Evolutionary conservation across 1,140 invertebrate genomes (phyloP), one percentile per base, ranked within the genome.

Genomic region (Phocides pigmalion): DNA sequence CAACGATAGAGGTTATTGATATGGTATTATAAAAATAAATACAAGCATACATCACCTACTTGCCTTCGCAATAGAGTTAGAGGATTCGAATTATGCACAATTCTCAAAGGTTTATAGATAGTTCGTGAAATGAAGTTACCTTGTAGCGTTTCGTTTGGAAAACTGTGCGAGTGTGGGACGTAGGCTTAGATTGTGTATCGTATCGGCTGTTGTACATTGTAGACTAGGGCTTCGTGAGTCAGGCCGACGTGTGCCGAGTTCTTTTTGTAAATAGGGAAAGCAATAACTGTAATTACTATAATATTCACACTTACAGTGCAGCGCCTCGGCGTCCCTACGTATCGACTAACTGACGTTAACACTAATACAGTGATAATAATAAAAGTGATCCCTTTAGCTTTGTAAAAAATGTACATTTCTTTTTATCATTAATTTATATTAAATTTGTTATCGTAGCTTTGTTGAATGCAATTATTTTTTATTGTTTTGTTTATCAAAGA

Each of bases 371-470:
- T 86, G 86, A 88, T 89, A 87, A 80, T 81, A 75, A 76, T 78
- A 63, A 72, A 82, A 81, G 86, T 90, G 88, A 87, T 90, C 78
- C 79, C 74, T 77, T 85, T 82, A 83, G 74, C 78, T 87, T 79
- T 90, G 84, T 88, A 87, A 79, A 87, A 88, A 89, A 70, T 90
- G 85, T 90, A 90, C 84, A 89, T 89, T 89, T 84, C 81, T 84
- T 87, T 39, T 89, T 89, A 89, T 79, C 64, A 81, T 86, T 91
- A 89, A 91, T 89, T 91, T 89, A 91, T 91, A 89, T 87, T 88
- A 85, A 90, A 90, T 89, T 91, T 91, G 89, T 91, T 91, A 91
- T 91, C 73, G 82, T 88, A 85, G 89, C 89, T 91, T 85, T 91
- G 86, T 89, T 89, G 83, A 89, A 91, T 91, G 86, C 87, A 85